These are phyloP conservation scores for Macrotrachela quadricornifera DNA, from an alignment of 1,140 invertebrate species.

Conservation along the genomic window DNA sequence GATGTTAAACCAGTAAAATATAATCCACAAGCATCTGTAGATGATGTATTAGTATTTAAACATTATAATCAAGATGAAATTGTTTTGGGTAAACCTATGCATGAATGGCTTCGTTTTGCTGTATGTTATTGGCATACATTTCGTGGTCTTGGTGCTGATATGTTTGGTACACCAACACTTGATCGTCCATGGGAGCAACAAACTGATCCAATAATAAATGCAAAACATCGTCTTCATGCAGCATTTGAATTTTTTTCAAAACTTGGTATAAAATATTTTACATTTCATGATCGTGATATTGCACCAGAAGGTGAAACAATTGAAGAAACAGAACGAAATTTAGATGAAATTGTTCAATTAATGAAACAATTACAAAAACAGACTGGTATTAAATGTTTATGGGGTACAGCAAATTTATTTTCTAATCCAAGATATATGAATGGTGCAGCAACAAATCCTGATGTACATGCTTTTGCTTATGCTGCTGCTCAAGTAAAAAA, in stretches of 20 bases:
- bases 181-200: constrained; percentile 36
- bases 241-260: constrained; percentile 43
- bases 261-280: constrained; percentile 42
- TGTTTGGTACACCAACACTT: constrained; percentile 32
- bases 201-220: constrained; percentile 35
- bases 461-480: constrained; percentile 37
- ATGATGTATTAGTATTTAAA: constrained; percentile 35
- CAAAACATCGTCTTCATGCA: constrained; percentile 38
- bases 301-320: constrained; percentile 24
- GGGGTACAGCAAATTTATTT: constrained; percentile 41
- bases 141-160: constrained; percentile 33
- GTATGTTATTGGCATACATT: constrained; percentile 37
- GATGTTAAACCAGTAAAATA: constrained; percentile 37
- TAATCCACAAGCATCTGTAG: constrained; percentile 29
- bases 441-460: constrained; percentile 39
- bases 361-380: constrained; percentile 36
- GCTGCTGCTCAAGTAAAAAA: constrained; percentile 42
- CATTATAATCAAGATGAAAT: constrained; percentile 38
- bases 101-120: constrained; percentile 44
- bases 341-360: constrained; percentile 39
- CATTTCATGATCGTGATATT: constrained; percentile 37
- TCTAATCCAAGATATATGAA: constrained; percentile 38
- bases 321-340: constrained; percentile 35
- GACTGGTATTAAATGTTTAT: constrained; percentile 39
- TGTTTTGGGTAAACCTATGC: constrained; percentile 33